Evolutionary conservation across 2,113 vertebrate genomes (phyloP).

Genomic region (Myodes glareolus): DNA sequence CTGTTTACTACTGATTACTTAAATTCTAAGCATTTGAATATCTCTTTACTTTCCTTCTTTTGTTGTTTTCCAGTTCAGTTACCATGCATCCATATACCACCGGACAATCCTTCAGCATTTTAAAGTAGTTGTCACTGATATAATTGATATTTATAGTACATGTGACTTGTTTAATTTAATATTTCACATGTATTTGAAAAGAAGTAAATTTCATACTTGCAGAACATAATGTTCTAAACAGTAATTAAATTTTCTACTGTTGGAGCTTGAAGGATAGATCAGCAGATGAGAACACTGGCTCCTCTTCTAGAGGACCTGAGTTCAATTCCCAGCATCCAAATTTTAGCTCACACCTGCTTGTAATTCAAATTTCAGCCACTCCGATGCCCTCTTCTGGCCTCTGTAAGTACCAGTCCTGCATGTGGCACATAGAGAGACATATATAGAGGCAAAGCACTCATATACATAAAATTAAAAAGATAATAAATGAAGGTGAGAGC

Average conservation of each 20-base stretch:
- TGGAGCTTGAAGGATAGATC: neutral
- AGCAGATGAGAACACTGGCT: neutral
- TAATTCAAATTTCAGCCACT: neutral
- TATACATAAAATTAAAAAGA: neutral
- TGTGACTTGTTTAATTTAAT: neutral
- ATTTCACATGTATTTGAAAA: neutral
- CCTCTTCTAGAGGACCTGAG: neutral
- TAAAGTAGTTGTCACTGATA: neutral
- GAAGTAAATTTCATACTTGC: neutral
- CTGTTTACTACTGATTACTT: neutral
- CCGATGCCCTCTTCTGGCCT: neutral
- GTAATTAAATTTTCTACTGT: neutral
- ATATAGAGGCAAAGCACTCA: neutral
- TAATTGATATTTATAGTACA: neutral
- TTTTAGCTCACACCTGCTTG: neutral
- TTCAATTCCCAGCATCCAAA: neutral
- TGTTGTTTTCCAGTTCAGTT: constrained; percentile 12
- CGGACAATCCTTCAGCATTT: neutral
- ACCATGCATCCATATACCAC: neutral
- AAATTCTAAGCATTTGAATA: neutral
- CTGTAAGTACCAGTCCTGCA: neutral
- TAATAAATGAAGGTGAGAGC: neutral
- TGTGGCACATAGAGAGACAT: neutral
- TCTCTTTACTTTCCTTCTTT: neutral
- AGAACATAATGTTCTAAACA: neutral